These are phyloP conservation scores for Calonectris borealis DNA, from an alignment of 2,113 vertebrate species.

Conservation along the genomic window DNA sequence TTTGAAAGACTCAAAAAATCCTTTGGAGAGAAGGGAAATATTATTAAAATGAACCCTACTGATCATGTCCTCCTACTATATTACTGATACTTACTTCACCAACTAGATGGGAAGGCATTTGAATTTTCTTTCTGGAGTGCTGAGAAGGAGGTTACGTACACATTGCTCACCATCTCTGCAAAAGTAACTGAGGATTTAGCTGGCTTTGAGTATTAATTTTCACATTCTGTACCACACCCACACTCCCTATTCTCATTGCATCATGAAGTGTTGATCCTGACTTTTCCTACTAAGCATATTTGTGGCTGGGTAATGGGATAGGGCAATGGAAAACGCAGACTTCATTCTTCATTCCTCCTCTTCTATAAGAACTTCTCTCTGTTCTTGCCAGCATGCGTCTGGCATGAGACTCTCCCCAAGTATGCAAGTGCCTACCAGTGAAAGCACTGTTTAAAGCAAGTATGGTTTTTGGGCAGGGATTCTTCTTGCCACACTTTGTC, in stretches of 20 bases:
- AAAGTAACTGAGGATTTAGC: not conserved
- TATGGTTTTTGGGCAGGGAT: not conserved
- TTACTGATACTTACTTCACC: conserved; percentile 34
- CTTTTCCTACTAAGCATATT: not conserved
- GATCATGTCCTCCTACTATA: not conserved
- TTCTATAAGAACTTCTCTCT: not conserved
- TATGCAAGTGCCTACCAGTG: not conserved
- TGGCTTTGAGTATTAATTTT: not conserved
- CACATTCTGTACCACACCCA: not conserved
- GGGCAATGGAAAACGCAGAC: not conserved
- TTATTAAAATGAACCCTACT: conserved; percentile 38
- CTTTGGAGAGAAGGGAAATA: conserved; percentile 6
- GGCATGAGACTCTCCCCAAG: not conserved
- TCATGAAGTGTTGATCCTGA: not conserved
- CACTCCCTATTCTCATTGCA: not conserved
- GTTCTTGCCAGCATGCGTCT: not conserved
- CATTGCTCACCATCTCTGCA: not conserved
- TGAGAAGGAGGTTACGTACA: conserved; percentile 10
- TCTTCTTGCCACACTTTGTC: not conserved
- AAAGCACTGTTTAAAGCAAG: not conserved
- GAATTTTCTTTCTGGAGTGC: conserved; percentile 17
- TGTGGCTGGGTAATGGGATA: not conserved
- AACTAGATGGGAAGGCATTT: not conserved
- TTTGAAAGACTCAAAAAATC: not conserved
- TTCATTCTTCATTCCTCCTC: not conserved